These are phyloP conservation scores for Danionella cerebrum DNA, from an alignment of 2,113 vertebrate genomes.

Conservation along the genomic window DNA sequence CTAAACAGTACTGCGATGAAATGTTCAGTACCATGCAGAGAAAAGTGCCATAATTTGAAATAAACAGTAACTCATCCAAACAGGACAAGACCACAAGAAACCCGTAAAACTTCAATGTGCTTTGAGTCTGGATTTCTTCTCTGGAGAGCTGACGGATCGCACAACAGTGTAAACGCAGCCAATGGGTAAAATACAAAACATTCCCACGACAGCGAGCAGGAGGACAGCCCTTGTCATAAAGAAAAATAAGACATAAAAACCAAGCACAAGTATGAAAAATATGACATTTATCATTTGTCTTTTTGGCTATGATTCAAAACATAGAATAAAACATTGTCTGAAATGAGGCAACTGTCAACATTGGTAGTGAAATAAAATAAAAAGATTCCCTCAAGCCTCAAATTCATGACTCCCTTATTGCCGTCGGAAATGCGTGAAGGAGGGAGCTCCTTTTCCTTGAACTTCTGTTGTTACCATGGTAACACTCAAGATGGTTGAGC, in stretches of 20 bases:
- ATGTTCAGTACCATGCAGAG: no score
- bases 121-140: no score
- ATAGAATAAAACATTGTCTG: background rate
- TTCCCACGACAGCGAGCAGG: constrained; percentile 25
- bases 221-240: constrained; percentile 46
- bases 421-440: background rate
- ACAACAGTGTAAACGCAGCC: no score
- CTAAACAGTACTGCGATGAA: no score
- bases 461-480: constrained; percentile 19
- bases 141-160: no score
- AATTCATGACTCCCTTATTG: background rate
- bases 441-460: background rate
- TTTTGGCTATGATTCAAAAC: constrained; percentile 31
- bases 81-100: no score
- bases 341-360: constrained; percentile 4
- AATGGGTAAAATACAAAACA: constrained; percentile 21
- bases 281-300: background rate
- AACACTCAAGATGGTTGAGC: constrained; percentile 2
- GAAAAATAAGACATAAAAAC: background rate
- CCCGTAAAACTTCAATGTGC: no score
- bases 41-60: no score
- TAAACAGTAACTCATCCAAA: no score
- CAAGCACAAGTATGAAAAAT: constrained; percentile 28
- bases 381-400: background rate
- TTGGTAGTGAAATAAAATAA: background rate